Conservation (phyloP, 2,888 invertebrate species). For the Chymomyza procnemis region DNA sequence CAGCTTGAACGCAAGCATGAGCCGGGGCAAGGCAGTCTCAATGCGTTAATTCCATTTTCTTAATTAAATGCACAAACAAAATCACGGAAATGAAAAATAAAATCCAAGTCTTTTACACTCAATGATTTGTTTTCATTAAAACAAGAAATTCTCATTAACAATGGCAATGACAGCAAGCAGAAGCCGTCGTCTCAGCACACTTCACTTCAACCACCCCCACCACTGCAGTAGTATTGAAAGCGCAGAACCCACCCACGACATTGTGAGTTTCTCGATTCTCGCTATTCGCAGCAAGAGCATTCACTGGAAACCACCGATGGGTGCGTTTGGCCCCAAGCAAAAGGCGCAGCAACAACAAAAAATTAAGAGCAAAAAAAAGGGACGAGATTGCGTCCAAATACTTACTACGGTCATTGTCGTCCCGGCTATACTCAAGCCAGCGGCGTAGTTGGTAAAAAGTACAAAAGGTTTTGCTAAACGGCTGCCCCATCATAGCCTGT, state of each 20-base stretch:
- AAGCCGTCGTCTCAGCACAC: slow-evolving; percentile 7
- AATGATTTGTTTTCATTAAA: slow-evolving; percentile 77
- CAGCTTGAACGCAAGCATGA: neutral
- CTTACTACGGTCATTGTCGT: neutral
- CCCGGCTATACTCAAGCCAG: neutral
- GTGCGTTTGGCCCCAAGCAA: slow-evolving; percentile 32
- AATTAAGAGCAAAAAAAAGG: neutral
- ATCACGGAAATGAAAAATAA: slow-evolving; percentile 76
- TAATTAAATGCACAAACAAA: slow-evolving; percentile 77
- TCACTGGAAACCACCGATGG: slow-evolving; percentile 39
- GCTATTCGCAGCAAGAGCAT: slow-evolving; percentile 7
- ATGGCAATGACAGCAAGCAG: slow-evolving; percentile 71
- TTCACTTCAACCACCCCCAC: neutral
- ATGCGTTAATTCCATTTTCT: slow-evolving; percentile 77
- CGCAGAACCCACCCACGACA: too few species aligned
- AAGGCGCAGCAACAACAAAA: slow-evolving; percentile 19
- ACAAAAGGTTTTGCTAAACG: too few species aligned
- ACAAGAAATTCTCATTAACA: slow-evolving; percentile 78
- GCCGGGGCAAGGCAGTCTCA: slow-evolving; percentile 13
- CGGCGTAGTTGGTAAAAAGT: too few species aligned
- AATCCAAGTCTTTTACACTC: slow-evolving; percentile 76
- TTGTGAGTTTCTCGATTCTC: neutral
- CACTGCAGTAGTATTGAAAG: too few species aligned
- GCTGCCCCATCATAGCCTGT: too few species aligned
- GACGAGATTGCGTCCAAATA: neutral